Percentiles rank a stretch among this genome's conserved stretches.
Conservation (phyloP, 2,797 vertebrate genomes). For the Eulemur rubriventer region DNA sequence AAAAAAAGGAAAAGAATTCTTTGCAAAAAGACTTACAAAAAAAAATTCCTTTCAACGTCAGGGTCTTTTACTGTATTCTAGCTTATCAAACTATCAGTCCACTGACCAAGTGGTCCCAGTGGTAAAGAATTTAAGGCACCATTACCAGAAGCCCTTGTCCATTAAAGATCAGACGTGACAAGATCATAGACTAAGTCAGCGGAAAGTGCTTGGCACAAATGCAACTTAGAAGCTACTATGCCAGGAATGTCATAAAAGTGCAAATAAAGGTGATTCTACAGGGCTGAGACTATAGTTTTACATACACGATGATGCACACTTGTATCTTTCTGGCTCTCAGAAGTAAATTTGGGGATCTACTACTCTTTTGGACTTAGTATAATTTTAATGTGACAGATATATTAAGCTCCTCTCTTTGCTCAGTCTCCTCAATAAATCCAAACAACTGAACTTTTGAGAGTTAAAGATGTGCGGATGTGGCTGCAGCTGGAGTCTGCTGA, state of each 20-base stretch:
- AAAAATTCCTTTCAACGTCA: constrained; percentile 1
- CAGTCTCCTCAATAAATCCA: neutral
- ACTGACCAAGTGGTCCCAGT: neutral
- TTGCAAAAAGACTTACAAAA: neutral
- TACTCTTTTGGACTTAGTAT: neutral
- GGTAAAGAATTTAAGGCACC: neutral
- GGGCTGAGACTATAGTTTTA: neutral
- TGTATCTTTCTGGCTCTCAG: neutral
- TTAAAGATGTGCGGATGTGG: constrained; percentile 49
- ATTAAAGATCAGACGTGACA: neutral
- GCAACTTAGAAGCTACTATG: neutral
- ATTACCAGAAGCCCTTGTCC: neutral
- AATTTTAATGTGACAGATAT: neutral
- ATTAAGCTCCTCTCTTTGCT: neutral
- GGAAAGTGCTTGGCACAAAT: neutral
- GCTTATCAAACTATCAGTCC: neutral
- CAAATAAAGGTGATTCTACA: neutral
- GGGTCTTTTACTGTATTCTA: neutral
- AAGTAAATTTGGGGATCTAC: neutral
- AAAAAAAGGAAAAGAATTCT: neutral
- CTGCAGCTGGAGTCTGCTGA: constrained; percentile 68
- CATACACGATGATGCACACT: rapidly evolving
- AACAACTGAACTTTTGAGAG: neutral
- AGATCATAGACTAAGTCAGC: neutral
- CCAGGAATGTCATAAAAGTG: neutral